Base-by-base conservation (phyloP, 2,797 vertebrate genomes). In the Pseudocheirus occidentalis region DNA sequence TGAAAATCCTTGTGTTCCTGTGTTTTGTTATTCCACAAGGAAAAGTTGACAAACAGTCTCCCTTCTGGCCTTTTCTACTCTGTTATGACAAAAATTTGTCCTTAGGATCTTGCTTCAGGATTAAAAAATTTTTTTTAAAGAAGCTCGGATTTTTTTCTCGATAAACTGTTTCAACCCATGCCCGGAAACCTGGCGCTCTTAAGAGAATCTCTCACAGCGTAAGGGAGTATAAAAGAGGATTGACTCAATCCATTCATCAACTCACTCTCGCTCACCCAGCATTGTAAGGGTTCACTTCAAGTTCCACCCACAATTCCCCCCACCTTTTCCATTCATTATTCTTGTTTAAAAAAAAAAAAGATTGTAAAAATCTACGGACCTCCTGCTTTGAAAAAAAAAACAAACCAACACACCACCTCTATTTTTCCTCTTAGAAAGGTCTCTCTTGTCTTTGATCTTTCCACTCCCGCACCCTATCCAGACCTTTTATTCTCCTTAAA, bases 261-360 rank as follows among this genome's bases (percentile, higher is more conserved):
- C 66, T 40, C n/a, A 10, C 73, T 50, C 40, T 5, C 21, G 3
- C 40, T 87, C 21, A 50, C 73, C 66, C 66, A 73, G 66, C 66
- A 40, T 40, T 21, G n/a, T 73, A 40, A 73, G n/a, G 66, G 66
- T 73, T 73, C n/a, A 10, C 18, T 73, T 73, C 66, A 21, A 40
- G n/a, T 73, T 73, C 66, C 66, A 40, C 66, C 73, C 73, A 50
- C 73, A 50, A 27, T 87, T 87, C 73, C 46, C 40, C 73, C 40
- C 73, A 87, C 73, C 73, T 87, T 87, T 87, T 46, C 73, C 73
- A 87, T 87, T 87, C 73, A 87, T 46, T 46, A 87, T 87, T 87
- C 73, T 50, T 2, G n/a, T 73, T 73, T 2, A 40, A 40, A 73
- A n/a, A 73, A 40, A 73, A 73, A 66, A n/a, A 9, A 46, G 59